Evolutionary conservation across 2,113 vertebrate species (phyloP).

Genomic region (Pseudorasbora parva): DNA sequence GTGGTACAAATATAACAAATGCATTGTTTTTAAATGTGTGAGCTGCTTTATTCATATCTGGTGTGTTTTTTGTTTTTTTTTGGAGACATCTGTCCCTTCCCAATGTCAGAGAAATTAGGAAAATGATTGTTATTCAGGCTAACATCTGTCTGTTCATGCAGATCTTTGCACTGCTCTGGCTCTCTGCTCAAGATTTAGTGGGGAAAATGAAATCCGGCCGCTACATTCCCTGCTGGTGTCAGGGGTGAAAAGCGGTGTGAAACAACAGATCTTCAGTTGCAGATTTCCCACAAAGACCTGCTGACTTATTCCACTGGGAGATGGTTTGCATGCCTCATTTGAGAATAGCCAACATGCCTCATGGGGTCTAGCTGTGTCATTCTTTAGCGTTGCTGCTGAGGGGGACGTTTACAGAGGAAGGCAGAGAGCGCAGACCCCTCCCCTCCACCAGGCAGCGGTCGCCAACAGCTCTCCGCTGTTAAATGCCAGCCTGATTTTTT

Average conservation of each 20-base stretch:
- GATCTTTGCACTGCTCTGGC: slow-evolving; percentile 12
- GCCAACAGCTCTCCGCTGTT: slow-evolving; percentile 23
- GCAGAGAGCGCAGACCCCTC: slow-evolving; percentile 4
- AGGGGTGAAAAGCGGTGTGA: slow-evolving; percentile 37
- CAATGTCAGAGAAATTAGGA: slow-evolving; percentile 30
- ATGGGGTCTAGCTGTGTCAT: slow-evolving; percentile 30
- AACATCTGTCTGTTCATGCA: neutral
- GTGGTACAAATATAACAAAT: neutral
- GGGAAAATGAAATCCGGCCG: slow-evolving; percentile 29
- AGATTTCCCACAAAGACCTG: slow-evolving; percentile 38
- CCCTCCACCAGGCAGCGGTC: neutral
- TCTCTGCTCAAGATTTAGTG: neutral
- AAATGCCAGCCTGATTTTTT: slow-evolving; percentile 42
- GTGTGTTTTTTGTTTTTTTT: too few relatives aligned
- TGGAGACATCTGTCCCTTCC: neutral
- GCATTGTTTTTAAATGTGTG: neutral
- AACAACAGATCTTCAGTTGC: slow-evolving; percentile 24
- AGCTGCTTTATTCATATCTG: slow-evolving; percentile 9
- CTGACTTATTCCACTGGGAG: neutral
- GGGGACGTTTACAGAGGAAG: slow-evolving; percentile 43
- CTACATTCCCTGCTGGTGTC: slow-evolving; percentile 18
- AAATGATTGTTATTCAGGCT: neutral
- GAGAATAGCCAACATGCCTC: slow-evolving; percentile 47
- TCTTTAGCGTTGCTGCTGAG: slow-evolving; percentile 27
- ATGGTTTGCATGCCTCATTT: slow-evolving; percentile 49